These are phyloP conservation scores for Premnoplex brunnescens DNA, from an alignment of 2,797 vertebrate species.

Conservation along the genomic window DNA sequence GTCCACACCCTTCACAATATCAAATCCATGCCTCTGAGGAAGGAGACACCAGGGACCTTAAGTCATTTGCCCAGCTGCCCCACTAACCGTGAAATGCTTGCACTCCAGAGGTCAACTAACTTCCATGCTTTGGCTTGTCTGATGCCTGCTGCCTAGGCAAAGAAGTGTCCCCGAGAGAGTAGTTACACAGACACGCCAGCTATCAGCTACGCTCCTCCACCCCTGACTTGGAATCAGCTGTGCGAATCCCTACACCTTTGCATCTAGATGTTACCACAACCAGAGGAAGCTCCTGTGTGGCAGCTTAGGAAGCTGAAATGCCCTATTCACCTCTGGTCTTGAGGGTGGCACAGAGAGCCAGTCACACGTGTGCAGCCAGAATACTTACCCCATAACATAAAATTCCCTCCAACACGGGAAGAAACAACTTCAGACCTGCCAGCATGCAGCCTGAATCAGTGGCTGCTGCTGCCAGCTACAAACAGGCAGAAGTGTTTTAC, in stretches of 20 bases:
- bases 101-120: background rate
- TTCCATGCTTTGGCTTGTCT: background rate
- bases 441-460: accelerated
- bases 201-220: accelerated
- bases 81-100: background rate
- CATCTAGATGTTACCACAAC: background rate
- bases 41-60: background rate
- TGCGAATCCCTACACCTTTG: background rate
- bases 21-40: background rate
- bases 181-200: background rate
- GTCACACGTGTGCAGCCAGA: accelerated
- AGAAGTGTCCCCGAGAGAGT: background rate
- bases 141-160: background rate
- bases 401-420: background rate
- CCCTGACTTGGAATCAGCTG: background rate
- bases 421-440: background rate
- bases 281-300: accelerated
- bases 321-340: background rate
- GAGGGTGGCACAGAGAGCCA: background rate
- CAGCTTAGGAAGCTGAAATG: background rate
- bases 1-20: background rate
- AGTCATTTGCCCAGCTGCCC: background rate
- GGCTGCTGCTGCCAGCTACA: accelerated
- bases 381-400: background rate
- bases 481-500: background rate